Conservation (phyloP, 2,797 vertebrate species). For the Schizopygopsis malacanthus region DNA sequence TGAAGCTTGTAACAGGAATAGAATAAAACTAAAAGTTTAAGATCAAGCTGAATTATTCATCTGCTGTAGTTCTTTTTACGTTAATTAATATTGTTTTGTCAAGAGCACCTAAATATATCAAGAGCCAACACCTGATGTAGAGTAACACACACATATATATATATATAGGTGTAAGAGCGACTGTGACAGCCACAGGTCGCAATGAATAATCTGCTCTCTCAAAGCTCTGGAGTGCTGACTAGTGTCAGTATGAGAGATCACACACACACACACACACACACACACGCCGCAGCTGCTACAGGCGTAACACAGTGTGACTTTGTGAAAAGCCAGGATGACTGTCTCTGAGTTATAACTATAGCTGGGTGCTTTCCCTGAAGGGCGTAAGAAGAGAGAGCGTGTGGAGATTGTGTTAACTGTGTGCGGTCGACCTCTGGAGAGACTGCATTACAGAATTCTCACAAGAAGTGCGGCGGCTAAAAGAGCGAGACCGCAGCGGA, state of each 20-base stretch:
- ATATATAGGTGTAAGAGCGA: neutral
- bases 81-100: neutral
- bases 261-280: conserved; percentile 8
- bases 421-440: conserved; percentile 42
- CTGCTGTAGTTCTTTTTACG: neutral
- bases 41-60: neutral
- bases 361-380: conserved; percentile 10
- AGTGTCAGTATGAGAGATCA: conserved; percentile 34
- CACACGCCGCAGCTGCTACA: conserved; percentile 20
- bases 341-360: conserved; percentile 49
- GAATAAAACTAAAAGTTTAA: neutral
- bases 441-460: conserved; percentile 16
- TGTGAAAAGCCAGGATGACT: conserved; percentile 46
- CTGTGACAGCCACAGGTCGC: conserved; percentile 42
- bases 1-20: too few species aligned
- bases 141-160: too few species aligned
- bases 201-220: conserved; percentile 48
- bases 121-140: neutral
- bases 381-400: conserved; percentile 15
- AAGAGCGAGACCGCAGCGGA: neutral
- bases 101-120: neutral
- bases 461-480: neutral
- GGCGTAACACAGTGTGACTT: conserved; percentile 40
- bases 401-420: conserved; percentile 39
- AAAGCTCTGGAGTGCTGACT: conserved; percentile 46